phyloP scores from a whole-genome alignment of 1,140 invertebrate species.

The Antheraea pernyi region DNA sequence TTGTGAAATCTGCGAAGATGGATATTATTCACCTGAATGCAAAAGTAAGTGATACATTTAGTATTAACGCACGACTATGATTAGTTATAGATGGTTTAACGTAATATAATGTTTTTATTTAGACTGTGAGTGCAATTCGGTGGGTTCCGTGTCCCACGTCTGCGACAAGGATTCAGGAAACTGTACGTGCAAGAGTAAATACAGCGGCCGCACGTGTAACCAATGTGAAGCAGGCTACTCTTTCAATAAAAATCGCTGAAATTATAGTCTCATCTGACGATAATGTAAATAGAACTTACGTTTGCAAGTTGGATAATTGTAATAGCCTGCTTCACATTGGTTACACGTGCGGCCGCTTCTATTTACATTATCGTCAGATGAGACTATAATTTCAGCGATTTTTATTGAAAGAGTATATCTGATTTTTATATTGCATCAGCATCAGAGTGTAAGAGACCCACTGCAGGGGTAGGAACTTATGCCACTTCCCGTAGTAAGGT shows the following conservation, averaged over 20 bases:
- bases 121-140: conserved; percentile 93
- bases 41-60: conserved; percentile 85
- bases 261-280: too few species aligned
- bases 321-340: conserved; percentile 94
- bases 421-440: too few species aligned
- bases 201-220: conserved; percentile 91
- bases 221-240: conserved; percentile 95
- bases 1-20: conserved; percentile 93
- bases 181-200: conserved; percentile 94
- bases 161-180: conserved; percentile 93
- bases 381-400: too few species aligned
- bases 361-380: too few species aligned
- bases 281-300: conserved; percentile 80
- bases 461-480: too few species aligned
- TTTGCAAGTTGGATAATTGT: too few species aligned
- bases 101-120: conserved; percentile 6
- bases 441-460: too few species aligned
- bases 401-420: conserved; percentile 98
- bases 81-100: too few species aligned
- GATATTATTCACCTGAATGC: conserved; percentile 96
- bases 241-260: too few species aligned
- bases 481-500: too few species aligned
- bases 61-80: too few species aligned
- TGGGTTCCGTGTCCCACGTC: conserved; percentile 85
- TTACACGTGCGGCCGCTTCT: conserved; percentile 89